Conservation (phyloP, 2,113 vertebrate genomes). For the Proteles cristata region DNA sequence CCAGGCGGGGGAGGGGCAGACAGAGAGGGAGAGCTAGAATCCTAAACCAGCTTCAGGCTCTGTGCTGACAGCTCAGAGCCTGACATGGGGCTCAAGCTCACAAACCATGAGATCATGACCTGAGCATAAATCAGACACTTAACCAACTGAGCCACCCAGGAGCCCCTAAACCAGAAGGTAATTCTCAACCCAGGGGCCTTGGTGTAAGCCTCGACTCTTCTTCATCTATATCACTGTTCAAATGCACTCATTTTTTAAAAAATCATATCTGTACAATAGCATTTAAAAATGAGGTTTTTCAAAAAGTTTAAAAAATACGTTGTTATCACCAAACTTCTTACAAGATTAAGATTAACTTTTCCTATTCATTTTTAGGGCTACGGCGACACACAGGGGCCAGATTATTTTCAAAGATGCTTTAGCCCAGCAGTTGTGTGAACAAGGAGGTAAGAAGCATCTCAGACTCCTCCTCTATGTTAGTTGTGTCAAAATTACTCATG, state of each 20-base stretch:
- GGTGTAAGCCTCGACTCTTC: background rate
- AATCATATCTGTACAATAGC: background rate
- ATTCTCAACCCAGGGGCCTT: background rate
- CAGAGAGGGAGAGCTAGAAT: too few species aligned
- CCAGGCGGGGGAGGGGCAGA: too few species aligned
- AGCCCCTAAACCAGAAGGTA: background rate
- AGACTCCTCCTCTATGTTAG: background rate
- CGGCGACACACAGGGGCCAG: constrained; percentile 97
- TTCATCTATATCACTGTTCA: background rate
- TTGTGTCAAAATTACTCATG: constrained; percentile 28
- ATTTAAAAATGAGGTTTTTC: background rate
- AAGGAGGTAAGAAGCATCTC: constrained; percentile 92
- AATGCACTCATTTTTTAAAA: background rate
- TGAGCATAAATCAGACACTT: too few species aligned
- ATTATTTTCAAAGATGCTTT: constrained; percentile 99
- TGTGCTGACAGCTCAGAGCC: too few species aligned
- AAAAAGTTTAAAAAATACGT: background rate
- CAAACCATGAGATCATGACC: too few species aligned
- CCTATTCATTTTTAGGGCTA: constrained; percentile 90
- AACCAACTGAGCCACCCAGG: too few species aligned
- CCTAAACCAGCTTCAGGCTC: too few species aligned
- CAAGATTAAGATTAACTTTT: constrained; percentile 32
- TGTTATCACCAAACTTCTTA: background rate
- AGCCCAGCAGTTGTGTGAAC: constrained; percentile 98
- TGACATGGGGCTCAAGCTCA: too few species aligned